Evolutionary conservation across 2,113 vertebrate genomes (phyloP), one percentile per base, ranked within the genome.

Genomic region (Lipophrys pholis): DNA sequence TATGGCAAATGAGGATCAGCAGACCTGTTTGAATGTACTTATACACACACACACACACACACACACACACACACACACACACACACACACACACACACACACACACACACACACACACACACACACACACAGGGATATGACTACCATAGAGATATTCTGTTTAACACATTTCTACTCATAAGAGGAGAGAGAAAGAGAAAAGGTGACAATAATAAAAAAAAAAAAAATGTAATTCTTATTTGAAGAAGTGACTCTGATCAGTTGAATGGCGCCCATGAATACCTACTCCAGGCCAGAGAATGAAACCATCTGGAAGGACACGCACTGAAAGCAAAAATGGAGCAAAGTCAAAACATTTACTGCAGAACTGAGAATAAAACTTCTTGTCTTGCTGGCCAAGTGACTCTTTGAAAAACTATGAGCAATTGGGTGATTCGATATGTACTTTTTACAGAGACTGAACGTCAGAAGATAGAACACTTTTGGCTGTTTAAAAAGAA

Each of bases 171-270:
- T 69, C 11, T 52, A 57, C 8, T 30, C 35, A 49, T 49, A 39
- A 49, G 42, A 6, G 17, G 55, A 42, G n/a, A 61, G 35, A 54
- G 50, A 30, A 6, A 36, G 11, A 7, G 5, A 30, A 30, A n/a
- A 7, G 6, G 16, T 0, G 2, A 75, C n/a, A 16, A 12, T 21
- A 58, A 51, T 14, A 7, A 17, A n/a, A n/a, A n/a, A n/a, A n/a
- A n/a, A n/a, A n/a, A n/a, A n/a, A n/a, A n/a, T n/a, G n/a, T 58
- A 57, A 71, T 62, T 69, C 3, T 2, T 17, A 41, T 68, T 38
- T 75, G n/a, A 60, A 59, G 46, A 9, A 53, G 55, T 7, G 0
- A 49, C 63, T 45, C 53, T 39, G 30, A 8, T 11, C 2, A 4
- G 12, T 57, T 57, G n/a, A 56, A 77, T 55, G 41, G 30, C 21